These are phyloP conservation scores for Hemaris fuciformis DNA, from an alignment of 2,888 invertebrate genomes.

Conservation along the genomic window DNA sequence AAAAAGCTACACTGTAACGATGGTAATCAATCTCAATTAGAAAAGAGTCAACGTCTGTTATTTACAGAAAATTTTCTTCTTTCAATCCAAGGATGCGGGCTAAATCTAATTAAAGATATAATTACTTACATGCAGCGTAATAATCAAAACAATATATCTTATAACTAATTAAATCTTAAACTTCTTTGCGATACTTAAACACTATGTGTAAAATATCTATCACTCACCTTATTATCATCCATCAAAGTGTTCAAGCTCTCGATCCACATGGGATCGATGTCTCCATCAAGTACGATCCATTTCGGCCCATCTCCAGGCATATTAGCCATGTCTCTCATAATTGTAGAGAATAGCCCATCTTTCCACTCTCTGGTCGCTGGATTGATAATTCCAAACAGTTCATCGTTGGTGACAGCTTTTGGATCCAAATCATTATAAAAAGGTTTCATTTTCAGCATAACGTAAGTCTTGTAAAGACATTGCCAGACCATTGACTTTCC, in stretches of 20 bases:
- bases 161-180: background rate
- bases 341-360: slow-evolving; percentile 92
- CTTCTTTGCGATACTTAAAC: too few relatives aligned
- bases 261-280: slow-evolving; percentile 99
- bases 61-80: too few relatives aligned
- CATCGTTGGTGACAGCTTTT: slow-evolving; percentile 97
- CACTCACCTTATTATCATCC: slow-evolving; percentile 95
- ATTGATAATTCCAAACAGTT: slow-evolving; percentile 96
- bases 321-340: slow-evolving; percentile 97
- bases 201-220: too few relatives aligned
- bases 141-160: too few relatives aligned
- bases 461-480: slow-evolving; percentile 91
- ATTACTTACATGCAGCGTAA: too few relatives aligned
- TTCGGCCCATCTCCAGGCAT: slow-evolving; percentile 92
- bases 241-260: slow-evolving; percentile 97
- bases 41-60: too few relatives aligned
- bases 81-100: too few relatives aligned
- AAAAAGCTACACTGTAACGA: background rate
- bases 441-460: slow-evolving; percentile 90
- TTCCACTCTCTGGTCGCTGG: slow-evolving; percentile 97
- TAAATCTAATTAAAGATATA: too few relatives aligned
- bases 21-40: too few relatives aligned
- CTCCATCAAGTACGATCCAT: slow-evolving; percentile 97
- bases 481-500: slow-evolving; percentile 97
- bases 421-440: slow-evolving; percentile 95